Base-by-base conservation (phyloP, 2,888 invertebrate genomes). In the Eugnorisma glareosa region DNA sequence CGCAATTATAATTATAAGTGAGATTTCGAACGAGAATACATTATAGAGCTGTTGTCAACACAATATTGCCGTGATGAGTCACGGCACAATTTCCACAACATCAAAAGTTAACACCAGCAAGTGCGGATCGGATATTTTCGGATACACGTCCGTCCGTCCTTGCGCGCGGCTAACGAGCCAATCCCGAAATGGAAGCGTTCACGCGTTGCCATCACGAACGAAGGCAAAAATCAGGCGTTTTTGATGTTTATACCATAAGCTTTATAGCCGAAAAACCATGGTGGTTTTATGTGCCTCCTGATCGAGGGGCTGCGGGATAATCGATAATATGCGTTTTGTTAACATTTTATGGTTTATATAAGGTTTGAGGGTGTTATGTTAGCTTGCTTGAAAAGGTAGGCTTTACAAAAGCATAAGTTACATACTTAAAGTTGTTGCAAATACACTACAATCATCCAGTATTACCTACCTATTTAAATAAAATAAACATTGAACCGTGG, bases 131-230 rank as follows among this genome's bases (percentile, higher is more conserved):
- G 66, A 59, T 74, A 82, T 79, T 81, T 86, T 77, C 48, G 61
- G 66, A 66, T 59, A 61, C 43, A 45, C 35, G 66, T 43, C 77
- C 63, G n/a, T 35, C 69, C 77, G 63, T 77, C 77, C 75, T 54
- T 11, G 57, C n/a, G 54, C 63, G 71, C 67, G 51, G 75, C 76
- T 84, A 87, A 87, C 87, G 81, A 88, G 73, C 78, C 82, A 86
- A 86, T 86, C 83, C 79, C 72, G 69, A 86, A 87, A 86, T 86
- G 82, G 81, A 77, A 72, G 80, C 87, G 70, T 80, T 88, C 87
- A 85, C 72, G 87, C 79, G 85, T 80, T 61, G 66, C 77, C 74
- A 73, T 83, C 88, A 88, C 81, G 81, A 81, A 80, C 77, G 57
- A 28, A 59, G 59, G 69, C 87, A 82, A 85, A 84, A 87, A 86